Percentiles rank a stretch among this genome's conserved stretches.
phyloP scores from a whole-genome alignment of 2,888 invertebrate species.

The Eupithecia tripunctaria region DNA sequence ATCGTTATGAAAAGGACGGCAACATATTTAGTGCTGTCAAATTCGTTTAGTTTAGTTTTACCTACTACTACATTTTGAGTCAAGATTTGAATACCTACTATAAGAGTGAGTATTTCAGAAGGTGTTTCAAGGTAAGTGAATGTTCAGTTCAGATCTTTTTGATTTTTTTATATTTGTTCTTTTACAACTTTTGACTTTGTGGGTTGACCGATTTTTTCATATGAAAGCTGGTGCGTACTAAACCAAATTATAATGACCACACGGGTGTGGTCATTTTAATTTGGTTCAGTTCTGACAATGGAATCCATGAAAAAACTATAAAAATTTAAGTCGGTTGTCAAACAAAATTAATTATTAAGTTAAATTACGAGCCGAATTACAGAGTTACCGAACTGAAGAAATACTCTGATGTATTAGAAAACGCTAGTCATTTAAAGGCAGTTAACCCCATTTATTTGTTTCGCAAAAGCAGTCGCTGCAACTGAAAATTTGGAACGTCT shows the following conservation, averaged over 20 bases:
- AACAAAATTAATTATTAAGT: too few species aligned
- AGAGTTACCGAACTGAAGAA: not conserved
- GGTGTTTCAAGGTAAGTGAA: not conserved
- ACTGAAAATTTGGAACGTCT: slow-evolving; percentile 46
- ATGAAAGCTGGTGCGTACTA: too few species aligned
- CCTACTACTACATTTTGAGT: not conserved
- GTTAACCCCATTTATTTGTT: slow-evolving; percentile 13
- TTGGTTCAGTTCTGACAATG: too few species aligned
- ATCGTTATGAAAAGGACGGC: too few species aligned
- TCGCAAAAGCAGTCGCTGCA: slow-evolving; percentile 29
- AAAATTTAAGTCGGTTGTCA: too few species aligned
- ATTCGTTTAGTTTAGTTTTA: too few species aligned
- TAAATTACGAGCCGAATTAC: not conserved
- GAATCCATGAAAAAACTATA: too few species aligned
- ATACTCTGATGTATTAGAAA: not conserved
- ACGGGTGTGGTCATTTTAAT: too few species aligned
- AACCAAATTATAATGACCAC: too few species aligned
- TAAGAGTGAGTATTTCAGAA: not conserved
- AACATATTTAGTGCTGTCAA: too few species aligned
- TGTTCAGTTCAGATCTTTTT: not conserved
- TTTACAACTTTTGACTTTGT: too few species aligned
- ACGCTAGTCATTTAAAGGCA: slow-evolving; percentile 3
- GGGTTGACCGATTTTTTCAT: too few species aligned
- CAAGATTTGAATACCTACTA: not conserved
- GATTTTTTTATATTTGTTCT: not conserved